Evolutionary conservation across 2,113 vertebrate species (phyloP).

Genomic region (Sorex araneus): DNA sequence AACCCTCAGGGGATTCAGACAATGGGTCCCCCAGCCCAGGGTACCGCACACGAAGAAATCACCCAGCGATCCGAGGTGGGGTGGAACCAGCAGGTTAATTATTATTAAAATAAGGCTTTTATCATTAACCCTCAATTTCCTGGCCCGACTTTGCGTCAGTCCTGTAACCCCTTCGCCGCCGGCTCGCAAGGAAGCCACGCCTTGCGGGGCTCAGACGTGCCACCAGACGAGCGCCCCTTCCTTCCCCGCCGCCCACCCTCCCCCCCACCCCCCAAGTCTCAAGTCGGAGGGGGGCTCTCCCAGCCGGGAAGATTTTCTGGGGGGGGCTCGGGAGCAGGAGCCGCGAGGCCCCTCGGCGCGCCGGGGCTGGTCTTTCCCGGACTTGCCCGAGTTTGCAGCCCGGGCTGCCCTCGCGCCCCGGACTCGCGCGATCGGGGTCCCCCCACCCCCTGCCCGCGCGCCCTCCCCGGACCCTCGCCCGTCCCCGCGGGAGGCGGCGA

Average conservation of each 20-base stretch:
- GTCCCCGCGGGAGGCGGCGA: too few relatives aligned
- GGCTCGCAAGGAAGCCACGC: constrained; percentile 64
- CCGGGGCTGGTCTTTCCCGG: not conserved
- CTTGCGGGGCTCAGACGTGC: not conserved
- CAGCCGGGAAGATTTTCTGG: not conserved
- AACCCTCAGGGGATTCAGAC: constrained; percentile 12
- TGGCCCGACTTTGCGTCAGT: constrained; percentile 35
- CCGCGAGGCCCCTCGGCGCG: too few relatives aligned
- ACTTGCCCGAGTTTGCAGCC: constrained; percentile 50
- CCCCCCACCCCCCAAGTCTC: too few relatives aligned
- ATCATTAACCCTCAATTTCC: constrained; percentile 76
- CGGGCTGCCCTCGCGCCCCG: not conserved
- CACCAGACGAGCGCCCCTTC: not conserved
- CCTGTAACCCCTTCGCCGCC: constrained; percentile 68
- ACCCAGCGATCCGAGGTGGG: not conserved
- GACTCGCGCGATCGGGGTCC: not conserved
- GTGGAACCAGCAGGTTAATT: constrained; percentile 47
- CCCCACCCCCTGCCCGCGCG: not conserved
- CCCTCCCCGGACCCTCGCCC: not conserved
- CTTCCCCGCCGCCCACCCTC: not conserved
- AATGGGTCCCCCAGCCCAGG: constrained; percentile 25
- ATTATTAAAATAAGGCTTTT: constrained; percentile 62
- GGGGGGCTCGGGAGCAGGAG: too few relatives aligned
- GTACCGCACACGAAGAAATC: not conserved
- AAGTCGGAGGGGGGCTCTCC: not conserved